These are phyloP conservation scores for Germaria angustata DNA, from an alignment of 2,888 invertebrate species.

Conservation along the genomic window DNA sequence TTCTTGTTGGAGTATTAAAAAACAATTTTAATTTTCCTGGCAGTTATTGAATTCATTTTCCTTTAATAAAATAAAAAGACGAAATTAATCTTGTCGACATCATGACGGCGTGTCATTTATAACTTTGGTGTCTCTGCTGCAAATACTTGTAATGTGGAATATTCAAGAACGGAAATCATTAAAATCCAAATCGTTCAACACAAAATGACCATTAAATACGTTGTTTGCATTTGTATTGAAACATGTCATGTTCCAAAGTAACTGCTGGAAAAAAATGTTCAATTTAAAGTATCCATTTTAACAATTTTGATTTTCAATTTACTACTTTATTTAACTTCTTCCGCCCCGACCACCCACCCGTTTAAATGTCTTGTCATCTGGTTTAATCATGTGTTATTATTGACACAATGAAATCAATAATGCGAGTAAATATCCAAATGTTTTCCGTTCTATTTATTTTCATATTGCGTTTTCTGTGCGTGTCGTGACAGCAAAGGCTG, in stretches of 20 bases:
- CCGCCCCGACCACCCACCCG: background rate
- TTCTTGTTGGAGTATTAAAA: background rate
- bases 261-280: background rate
- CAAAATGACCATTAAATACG: constrained; percentile 32
- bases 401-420: constrained; percentile 59
- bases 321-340: background rate
- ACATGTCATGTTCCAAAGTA: constrained; percentile 9
- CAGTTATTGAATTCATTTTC: constrained; percentile 1
- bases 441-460: constrained; percentile 2
- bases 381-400: constrained; percentile 61
- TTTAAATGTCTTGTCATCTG: background rate
- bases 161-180: constrained; percentile 18
- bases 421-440: constrained; percentile 40
- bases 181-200: constrained; percentile 13
- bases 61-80: background rate
- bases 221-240: background rate
- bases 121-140: constrained; percentile 25
- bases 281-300: background rate
- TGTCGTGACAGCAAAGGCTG: background rate
- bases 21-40: background rate
- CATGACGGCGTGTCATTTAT: constrained; percentile 11
- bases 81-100: constrained; percentile 7
- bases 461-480: background rate
- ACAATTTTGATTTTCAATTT: background rate
- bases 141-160: constrained; percentile 25